Percentiles rank a stretch among this genome's conserved stretches.
These are phyloP conservation scores for Eristalis arbustorum DNA, from an alignment of 2,888 invertebrate genomes.

Conservation along the genomic window DNA sequence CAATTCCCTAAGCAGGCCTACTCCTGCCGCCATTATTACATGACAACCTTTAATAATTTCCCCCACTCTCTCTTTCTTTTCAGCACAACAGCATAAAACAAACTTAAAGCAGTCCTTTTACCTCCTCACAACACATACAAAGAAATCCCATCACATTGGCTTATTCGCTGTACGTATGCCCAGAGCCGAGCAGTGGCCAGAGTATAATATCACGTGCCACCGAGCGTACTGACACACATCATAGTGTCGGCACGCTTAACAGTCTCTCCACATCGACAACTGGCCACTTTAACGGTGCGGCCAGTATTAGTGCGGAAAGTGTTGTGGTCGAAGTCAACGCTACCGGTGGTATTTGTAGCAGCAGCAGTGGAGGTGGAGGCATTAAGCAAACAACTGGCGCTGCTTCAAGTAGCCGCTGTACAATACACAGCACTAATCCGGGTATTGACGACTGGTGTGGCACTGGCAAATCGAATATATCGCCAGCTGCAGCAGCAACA, in stretches of 20 bases:
- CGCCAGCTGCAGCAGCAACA: constrained; percentile 71
- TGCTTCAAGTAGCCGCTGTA: constrained; percentile 65
- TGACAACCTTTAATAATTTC: neutral
- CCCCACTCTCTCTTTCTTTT: neutral
- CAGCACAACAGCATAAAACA: neutral
- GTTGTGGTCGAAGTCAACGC: constrained; percentile 69
- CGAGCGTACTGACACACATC: constrained; percentile 76
- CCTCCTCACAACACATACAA: neutral
- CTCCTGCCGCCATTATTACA: neutral
- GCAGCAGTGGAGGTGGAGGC: constrained; percentile 24
- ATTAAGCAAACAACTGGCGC: constrained; percentile 66
- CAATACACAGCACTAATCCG: constrained; percentile 42
- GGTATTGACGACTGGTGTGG: constrained; percentile 44
- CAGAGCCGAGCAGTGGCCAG: constrained; percentile 80
- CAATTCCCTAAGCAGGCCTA: neutral
- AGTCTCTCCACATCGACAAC: constrained; percentile 70
- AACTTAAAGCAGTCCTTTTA: neutral
- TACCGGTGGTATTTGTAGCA: constrained; percentile 61
- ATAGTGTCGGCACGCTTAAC: constrained; percentile 71
- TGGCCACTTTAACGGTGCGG: constrained; percentile 74
- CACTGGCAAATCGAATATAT: constrained; percentile 71
- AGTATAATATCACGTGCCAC: constrained; percentile 73
- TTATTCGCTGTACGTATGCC: constrained; percentile 80
- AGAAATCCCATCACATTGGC: constrained; percentile 77
- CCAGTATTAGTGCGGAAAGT: constrained; percentile 76